phyloP scores from a whole-genome alignment of 2,888 invertebrate species.

The Allacma fusca region DNA sequence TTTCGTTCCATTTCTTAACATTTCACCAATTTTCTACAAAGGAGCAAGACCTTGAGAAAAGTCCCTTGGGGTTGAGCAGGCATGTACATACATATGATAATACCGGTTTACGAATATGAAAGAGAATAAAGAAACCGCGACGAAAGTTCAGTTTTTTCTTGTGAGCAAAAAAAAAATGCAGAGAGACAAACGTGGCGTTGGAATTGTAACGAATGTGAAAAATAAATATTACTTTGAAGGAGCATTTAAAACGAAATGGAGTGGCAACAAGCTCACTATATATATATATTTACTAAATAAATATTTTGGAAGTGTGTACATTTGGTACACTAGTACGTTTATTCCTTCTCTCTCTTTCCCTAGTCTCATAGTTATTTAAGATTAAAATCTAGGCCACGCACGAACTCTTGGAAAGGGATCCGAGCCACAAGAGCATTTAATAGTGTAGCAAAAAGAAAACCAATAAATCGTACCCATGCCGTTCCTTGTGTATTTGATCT shows the following conservation, averaged over 20 bases:
- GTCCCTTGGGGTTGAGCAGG: slow-evolving; percentile 13
- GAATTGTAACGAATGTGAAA: too few species aligned
- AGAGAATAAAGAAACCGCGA: slow-evolving; percentile 11
- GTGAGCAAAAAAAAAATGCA: too few species aligned
- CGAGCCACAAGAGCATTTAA: slow-evolving; percentile 9
- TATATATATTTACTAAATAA: too few species aligned
- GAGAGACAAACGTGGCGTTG: too few species aligned
- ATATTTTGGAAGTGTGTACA: too few species aligned
- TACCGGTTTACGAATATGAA: background rate
- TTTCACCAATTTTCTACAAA: background rate
- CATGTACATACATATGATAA: too few species aligned
- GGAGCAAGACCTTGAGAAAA: slow-evolving; percentile 17
- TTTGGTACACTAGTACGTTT: too few species aligned
- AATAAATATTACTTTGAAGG: too few species aligned
- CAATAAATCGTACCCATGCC: background rate
- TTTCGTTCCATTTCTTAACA: too few species aligned
- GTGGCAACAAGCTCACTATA: too few species aligned
- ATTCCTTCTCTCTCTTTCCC: too few species aligned
- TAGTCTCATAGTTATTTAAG: background rate
- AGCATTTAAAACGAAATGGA: too few species aligned
- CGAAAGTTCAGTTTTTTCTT: slow-evolving; percentile 2
- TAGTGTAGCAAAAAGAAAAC: background rate
- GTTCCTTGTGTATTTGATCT: background rate
- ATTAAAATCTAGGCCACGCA: background rate
- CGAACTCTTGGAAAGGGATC: background rate